Evolutionary conservation across 2,797 vertebrate species (phyloP).

Genomic region (Enteromius anoplus): DNA sequence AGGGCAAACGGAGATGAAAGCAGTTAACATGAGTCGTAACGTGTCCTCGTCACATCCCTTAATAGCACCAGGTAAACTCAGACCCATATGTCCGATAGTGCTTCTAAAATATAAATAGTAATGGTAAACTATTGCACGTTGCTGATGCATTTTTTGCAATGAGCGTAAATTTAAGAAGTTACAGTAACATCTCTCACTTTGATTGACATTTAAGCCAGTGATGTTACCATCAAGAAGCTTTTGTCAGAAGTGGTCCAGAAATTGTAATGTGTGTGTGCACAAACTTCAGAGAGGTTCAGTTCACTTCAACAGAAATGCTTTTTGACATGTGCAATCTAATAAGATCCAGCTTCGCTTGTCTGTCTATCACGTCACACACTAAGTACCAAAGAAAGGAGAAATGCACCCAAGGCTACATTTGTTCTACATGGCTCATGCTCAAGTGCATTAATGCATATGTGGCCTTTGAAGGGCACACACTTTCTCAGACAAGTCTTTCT

Average conservation of each 20-base stretch:
- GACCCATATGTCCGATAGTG: no score
- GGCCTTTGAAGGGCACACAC: slow-evolving; percentile 10
- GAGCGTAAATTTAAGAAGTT: background rate
- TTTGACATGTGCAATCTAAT: background rate
- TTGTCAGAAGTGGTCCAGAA: background rate
- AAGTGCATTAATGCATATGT: slow-evolving; percentile 2
- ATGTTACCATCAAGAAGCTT: background rate
- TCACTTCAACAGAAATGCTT: background rate
- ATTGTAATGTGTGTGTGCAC: background rate
- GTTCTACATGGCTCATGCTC: slow-evolving; percentile 14
- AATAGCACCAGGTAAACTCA: slow-evolving; percentile 82
- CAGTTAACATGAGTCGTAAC: slow-evolving; percentile 81
- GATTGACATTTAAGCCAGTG: background rate
- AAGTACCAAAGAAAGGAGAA: slow-evolving; percentile 11
- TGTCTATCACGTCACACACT: slow-evolving; percentile 14
- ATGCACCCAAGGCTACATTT: slow-evolving; percentile 14
- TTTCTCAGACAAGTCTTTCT: slow-evolving; percentile 20
- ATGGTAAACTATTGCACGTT: background rate
- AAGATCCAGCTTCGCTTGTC: background rate
- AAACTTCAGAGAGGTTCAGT: background rate
- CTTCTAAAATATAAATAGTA: background rate
- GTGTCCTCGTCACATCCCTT: slow-evolving; percentile 79
- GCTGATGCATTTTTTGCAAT: background rate
- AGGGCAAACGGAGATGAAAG: slow-evolving; percentile 74
- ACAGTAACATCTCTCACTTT: background rate